Evolutionary conservation across 2,113 vertebrate genomes (phyloP), one percentile per base, ranked within the genome.

Genomic region (Myotis yumanensis): DNA sequence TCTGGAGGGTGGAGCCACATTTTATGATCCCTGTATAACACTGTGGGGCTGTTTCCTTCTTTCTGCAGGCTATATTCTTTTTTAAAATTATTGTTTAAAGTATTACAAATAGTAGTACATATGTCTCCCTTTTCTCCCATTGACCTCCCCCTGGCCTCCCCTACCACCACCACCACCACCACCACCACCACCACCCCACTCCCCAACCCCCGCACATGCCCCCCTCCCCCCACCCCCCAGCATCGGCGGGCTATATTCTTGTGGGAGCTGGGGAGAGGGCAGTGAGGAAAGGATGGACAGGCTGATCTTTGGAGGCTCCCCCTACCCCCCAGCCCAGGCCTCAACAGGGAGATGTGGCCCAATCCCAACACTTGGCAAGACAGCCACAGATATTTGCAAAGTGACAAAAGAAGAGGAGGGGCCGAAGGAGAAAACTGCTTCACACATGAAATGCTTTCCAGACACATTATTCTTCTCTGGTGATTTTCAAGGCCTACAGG

Each of bases 131-230:
- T 62, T 25, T 11, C 57, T 23, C 57, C 23, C 23, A 12, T 28
- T 62, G 23, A 28, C 59, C 3, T 28, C 23, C 23, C 9, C 57
- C 10, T 3, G 3, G 0, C 23, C 23, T 43, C 43, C 43, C 43
- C 43, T 43, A 46, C 23, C 23, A 0, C 6, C 23, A 4, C 23
- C 0, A 0, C 22, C 9, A 43, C 1, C 10, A 11, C 57, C 10
- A 43, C 40, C 40, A 43, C 40, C 40, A 43, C 23, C 22, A 46
- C 23, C 22, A 0, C 6, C 9, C 1, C 9, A 10, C 57, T 10
- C 10, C 23, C 57, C 52, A 14, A 14, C 2, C 17, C 17, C 7
- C 18, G 5, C 23, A 59, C 23, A 25, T 11, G 9, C 23, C 57
- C 57, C 23, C 10, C 57, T 59, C 23, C 22, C 7, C 0, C 7